phyloP scores from a whole-genome alignment of 2,113 vertebrate genomes.

The Oxyura jamaicensis region DNA sequence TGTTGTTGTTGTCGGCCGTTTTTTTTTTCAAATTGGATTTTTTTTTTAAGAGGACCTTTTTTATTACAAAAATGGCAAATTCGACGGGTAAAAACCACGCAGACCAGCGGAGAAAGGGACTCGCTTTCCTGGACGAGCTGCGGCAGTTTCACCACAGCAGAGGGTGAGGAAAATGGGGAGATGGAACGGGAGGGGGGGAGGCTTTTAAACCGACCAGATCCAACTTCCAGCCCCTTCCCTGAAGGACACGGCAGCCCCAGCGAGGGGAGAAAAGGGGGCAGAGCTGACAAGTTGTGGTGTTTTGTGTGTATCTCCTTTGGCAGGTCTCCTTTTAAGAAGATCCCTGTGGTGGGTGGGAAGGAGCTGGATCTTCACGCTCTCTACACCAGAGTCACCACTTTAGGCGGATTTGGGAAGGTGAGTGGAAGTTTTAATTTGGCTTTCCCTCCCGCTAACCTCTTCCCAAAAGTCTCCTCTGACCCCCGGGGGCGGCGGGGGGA shows the following conservation, averaged over 20 bases:
- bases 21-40: slow-evolving; percentile 62
- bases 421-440: slow-evolving; percentile 87
- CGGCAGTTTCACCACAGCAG: slow-evolving; percentile 99
- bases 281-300: slow-evolving; percentile 74
- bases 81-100: slow-evolving; percentile 97
- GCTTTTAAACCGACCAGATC: slow-evolving; percentile 76
- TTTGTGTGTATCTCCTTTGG: slow-evolving; percentile 74
- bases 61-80: slow-evolving; percentile 89
- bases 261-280: slow-evolving; percentile 71
- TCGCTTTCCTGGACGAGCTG: slow-evolving; percentile 99
- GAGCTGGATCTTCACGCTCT: slow-evolving; percentile 98
- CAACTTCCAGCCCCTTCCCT: slow-evolving; percentile 81
- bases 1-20: slow-evolving; percentile 77
- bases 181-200: slow-evolving; percentile 75
- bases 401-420: slow-evolving; percentile 99
- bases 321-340: slow-evolving; percentile 98
- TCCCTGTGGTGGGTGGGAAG: slow-evolving; percentile 97
- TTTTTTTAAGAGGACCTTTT: slow-evolving; percentile 62
- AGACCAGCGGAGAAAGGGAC: slow-evolving; percentile 98
- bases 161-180: slow-evolving; percentile 90
- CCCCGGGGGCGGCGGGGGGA: slow-evolving; percentile 73
- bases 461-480: slow-evolving; percentile 79
- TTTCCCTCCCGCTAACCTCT: slow-evolving; percentile 80
- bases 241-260: slow-evolving; percentile 72
- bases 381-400: slow-evolving; percentile 97